phyloP scores from a whole-genome alignment of 2,797 vertebrate genomes.

The Avahi laniger region DNA sequence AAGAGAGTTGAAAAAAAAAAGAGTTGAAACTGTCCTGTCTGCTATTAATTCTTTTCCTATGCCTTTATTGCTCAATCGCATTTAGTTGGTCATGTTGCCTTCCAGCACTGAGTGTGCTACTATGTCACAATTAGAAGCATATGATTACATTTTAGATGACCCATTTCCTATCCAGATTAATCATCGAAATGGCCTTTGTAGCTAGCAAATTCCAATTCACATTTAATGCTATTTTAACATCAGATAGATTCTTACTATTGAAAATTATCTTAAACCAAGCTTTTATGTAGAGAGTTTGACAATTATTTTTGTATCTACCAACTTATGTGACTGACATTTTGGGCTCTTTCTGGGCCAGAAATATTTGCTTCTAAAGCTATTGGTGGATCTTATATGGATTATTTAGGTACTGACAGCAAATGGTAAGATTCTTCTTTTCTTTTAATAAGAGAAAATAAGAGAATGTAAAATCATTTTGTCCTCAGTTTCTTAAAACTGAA shows the following conservation, averaged over 20 bases:
- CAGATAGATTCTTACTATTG: neutral
- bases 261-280: neutral
- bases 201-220: neutral
- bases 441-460: neutral
- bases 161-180: conserved; percentile 39
- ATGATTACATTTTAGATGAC: conserved; percentile 47
- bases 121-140: conserved; percentile 61
- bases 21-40: conserved; percentile 37
- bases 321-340: neutral
- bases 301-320: neutral
- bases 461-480: neutral
- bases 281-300: neutral
- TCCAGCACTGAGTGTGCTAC: neutral
- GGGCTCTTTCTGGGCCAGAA: neutral
- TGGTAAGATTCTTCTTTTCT: neutral
- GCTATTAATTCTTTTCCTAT: conserved; percentile 58
- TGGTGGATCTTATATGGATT: neutral
- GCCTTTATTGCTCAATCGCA: conserved; percentile 43
- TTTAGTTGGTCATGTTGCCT: conserved; percentile 33
- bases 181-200: conserved; percentile 10
- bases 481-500: neutral
- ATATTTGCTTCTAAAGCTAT: neutral
- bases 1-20: conserved; percentile 49
- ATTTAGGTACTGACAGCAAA: neutral
- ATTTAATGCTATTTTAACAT: conserved; percentile 27